Percentiles rank a stretch among this genome's conserved stretches.
phyloP scores from a whole-genome alignment of 2,888 invertebrate genomes.

The Argyra leucocephala region DNA sequence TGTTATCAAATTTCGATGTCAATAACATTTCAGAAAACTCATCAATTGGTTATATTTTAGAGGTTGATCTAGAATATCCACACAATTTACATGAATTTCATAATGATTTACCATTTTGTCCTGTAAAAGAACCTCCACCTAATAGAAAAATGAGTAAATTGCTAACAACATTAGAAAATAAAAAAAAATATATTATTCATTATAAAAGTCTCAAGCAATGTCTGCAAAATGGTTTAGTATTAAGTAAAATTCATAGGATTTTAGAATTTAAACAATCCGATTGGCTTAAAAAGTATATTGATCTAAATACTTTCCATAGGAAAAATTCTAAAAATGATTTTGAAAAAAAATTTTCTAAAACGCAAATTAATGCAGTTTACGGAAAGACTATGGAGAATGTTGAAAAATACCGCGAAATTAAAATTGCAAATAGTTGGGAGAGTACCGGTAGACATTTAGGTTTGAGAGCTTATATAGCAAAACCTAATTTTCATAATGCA shows the following conservation, averaged over 20 bases:
- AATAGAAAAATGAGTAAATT: conserved; percentile 24
- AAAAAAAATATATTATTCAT: conserved; percentile 32
- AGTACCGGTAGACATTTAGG: conserved; percentile 26
- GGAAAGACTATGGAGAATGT: conserved; percentile 20
- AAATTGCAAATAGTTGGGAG: conserved; percentile 37
- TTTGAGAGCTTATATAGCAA: conserved; percentile 28
- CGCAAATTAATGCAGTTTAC: background rate
- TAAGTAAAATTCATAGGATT: conserved; percentile 29
- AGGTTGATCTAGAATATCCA: conserved; percentile 27
- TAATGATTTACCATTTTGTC: conserved; percentile 29
- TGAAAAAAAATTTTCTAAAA: conserved; percentile 12
- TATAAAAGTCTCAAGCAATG: conserved; percentile 29
- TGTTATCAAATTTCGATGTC: conserved; percentile 11
- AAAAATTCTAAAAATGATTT: conserved; percentile 7
- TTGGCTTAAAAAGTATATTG: conserved; percentile 30
- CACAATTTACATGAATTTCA: conserved; percentile 27
- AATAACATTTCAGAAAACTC: conserved; percentile 21
- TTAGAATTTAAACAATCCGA: conserved; percentile 31
- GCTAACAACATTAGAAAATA: conserved; percentile 25
- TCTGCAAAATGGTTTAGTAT: conserved; percentile 14
- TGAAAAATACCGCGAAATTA: conserved; percentile 30
- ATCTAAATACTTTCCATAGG: conserved; percentile 17
- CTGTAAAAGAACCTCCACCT: conserved; percentile 24
- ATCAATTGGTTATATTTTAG: conserved; percentile 27
- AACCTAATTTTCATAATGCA: conserved; percentile 30